Base-by-base conservation (phyloP, 53 echinoderm and acorn worm species). In the Holothuria scabra region DNA sequence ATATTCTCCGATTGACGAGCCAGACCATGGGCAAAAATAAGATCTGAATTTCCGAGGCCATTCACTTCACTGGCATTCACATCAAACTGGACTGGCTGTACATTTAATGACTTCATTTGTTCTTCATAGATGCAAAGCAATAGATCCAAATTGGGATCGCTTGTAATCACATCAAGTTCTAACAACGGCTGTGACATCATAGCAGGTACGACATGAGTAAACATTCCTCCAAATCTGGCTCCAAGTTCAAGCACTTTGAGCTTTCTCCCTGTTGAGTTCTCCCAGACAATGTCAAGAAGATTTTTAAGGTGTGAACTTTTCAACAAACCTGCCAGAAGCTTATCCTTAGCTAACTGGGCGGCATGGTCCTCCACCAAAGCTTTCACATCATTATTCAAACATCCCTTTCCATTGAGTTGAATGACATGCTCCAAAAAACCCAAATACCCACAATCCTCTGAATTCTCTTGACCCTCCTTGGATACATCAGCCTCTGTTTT, bases 171-270 rank as follows among this genome's bases (percentile, higher is more conserved):
- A n/a, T 93, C 93, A 21, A 88, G 57, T 34, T 88, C 74, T 1
- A 88, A 59, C 30, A 85, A 79, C 14, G 93, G 93, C 49, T 93
- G 93, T 16, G 93, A 91, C 61, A 84, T 82, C 62, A 93, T 59
- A 34, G 83, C 49, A 22, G 93, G 91, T 21, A 90, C 68, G 14
- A 83, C 91, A 1, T 75, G 82, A 13, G 69, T 70, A 84, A 88
- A 93, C 79, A 93, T 49, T 24, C 71, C 35, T 19, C 93, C 91
- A 10, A 62, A 58, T 0, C 79, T 63, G 28, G 90, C 88, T 14
- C 91, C 89, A 67, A 93, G 25, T 72, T 93, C 93, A 3, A 93
- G 81, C 19, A 93, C 24, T 83, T 93, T 93, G 64, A 93, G 41
- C 34, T 91, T 91, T 41, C 67, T 49, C 0, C 75, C 20, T 8